A percentile compares a stretch with the other conserved stretches of the same genome.
These are phyloP conservation scores for Harpagus bidentatus DNA, from an alignment of 2,113 vertebrate genomes.

Conservation along the genomic window DNA sequence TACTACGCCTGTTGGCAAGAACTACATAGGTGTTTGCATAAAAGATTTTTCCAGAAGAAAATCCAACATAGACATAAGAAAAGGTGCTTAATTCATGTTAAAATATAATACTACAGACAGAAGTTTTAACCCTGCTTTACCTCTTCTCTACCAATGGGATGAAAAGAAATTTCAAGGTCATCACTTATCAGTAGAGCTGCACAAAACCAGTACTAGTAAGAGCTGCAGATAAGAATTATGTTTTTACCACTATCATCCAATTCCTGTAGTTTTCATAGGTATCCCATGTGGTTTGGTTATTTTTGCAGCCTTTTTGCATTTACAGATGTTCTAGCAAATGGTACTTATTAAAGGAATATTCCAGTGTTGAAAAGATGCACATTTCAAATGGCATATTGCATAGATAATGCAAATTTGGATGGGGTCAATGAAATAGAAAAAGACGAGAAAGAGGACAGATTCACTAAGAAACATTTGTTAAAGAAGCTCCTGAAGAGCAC, in stretches of 20 bases:
- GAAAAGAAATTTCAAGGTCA: conserved; percentile 1
- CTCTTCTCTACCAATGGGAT: neutral
- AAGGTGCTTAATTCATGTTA: neutral
- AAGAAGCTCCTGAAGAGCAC: neutral
- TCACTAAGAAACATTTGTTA: neutral
- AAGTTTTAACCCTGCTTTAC: neutral
- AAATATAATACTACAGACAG: neutral
- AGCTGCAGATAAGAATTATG: neutral
- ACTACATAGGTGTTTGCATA: neutral
- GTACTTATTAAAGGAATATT: conserved; percentile 27
- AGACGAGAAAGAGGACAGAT: neutral
- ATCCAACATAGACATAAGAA: neutral
- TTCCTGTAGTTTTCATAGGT: neutral
- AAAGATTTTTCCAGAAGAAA: neutral
- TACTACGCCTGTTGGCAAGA: neutral
- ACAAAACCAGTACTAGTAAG: neutral
- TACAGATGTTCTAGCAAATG: conserved; percentile 30
- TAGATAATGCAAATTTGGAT: neutral
- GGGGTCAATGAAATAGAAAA: neutral
- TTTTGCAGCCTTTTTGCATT: conserved; percentile 18
- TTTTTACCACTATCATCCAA: neutral
- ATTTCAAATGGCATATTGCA: neutral
- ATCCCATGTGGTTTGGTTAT: neutral
- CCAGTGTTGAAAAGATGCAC: neutral
- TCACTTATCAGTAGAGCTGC: neutral